These are phyloP conservation scores for Patagioenas fasciata DNA, from an alignment of 2,113 vertebrate genomes.

Conservation along the genomic window DNA sequence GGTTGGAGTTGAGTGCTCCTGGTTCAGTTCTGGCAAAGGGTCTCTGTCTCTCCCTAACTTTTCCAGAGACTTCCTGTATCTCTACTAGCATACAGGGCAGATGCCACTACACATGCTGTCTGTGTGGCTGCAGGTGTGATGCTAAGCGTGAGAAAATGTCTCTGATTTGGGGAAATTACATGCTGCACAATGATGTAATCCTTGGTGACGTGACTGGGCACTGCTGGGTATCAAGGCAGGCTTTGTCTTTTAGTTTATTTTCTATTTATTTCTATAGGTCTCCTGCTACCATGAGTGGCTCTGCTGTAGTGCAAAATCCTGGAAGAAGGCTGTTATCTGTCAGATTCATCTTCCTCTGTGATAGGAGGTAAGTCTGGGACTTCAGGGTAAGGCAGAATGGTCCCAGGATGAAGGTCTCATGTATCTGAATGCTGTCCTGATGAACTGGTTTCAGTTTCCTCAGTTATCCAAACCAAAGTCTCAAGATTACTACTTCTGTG, in stretches of 20 bases:
- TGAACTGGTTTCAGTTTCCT: not conserved
- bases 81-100: not conserved
- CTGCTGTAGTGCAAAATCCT: not conserved
- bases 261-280: not conserved
- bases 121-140: not conserved
- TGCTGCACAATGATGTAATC: not conserved
- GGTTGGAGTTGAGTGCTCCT: not conserved
- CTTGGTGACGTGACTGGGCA: fast-evolving
- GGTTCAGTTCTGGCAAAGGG: not conserved
- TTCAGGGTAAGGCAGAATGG: not conserved
- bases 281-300: not conserved
- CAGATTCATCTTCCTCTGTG: not conserved
- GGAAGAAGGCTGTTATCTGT: not conserved
- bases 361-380: not conserved
- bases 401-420: not conserved
- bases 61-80: not conserved
- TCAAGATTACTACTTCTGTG: not conserved
- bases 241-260: not conserved
- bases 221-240: not conserved
- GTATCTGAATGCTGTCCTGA: not conserved
- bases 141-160: not conserved
- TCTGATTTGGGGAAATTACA: not conserved
- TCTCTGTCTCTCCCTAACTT: not conserved
- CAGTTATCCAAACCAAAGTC: not conserved
- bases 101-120: fast-evolving